Percentiles rank a stretch among this genome's conserved stretches.
These are phyloP conservation scores for Hedya salicella DNA, from an alignment of 2,888 invertebrate species.

Conservation along the genomic window DNA sequence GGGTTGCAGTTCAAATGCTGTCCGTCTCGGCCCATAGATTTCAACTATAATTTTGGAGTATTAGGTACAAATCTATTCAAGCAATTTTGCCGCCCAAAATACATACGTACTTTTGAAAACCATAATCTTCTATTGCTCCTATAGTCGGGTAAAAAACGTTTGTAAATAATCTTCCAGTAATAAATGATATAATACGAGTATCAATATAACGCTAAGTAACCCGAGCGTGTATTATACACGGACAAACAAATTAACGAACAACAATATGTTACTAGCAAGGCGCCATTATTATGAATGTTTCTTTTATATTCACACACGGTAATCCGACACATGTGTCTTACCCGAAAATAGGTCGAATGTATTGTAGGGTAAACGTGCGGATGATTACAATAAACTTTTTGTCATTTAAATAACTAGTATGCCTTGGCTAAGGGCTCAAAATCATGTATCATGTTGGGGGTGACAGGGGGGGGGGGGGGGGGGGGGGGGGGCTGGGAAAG, in stretches of 20 bases:
- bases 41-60: no score
- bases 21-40: no score
- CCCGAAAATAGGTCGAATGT: slow-evolving; percentile 69
- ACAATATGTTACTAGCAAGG: slow-evolving; percentile 41
- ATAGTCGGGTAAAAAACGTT: no score
- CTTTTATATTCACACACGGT: slow-evolving; percentile 65
- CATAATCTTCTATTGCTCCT: no score
- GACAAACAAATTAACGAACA: slow-evolving; percentile 57
- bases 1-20: no score
- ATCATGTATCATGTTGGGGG: no score
- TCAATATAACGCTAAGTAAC: slow-evolving; percentile 2
- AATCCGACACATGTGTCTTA: slow-evolving; percentile 71
- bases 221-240: slow-evolving; percentile 46
- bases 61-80: no score
- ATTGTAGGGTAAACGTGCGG: slow-evolving; percentile 56
- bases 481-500: no score
- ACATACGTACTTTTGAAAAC: no score
- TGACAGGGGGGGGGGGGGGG: no score
- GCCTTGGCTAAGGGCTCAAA: no score
- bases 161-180: background rate
- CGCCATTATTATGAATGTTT: slow-evolving; percentile 56
- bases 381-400: slow-evolving; percentile 6
- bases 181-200: background rate
- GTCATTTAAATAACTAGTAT: background rate
- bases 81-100: no score